Conservation (phyloP, 2,113 vertebrate genomes). For the Tragelaphus imberbis region DNA sequence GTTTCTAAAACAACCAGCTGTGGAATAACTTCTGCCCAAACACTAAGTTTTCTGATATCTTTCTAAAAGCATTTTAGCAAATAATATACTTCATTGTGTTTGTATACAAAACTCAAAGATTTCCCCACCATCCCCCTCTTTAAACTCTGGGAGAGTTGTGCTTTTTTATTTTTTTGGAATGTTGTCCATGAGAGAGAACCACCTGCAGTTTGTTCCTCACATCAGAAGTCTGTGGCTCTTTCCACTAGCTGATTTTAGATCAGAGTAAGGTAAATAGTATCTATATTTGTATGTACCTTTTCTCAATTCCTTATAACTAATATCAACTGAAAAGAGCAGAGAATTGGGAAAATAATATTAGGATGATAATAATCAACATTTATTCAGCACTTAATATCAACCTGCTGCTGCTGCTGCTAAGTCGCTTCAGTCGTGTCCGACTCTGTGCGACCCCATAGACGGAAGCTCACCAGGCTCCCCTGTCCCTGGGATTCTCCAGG, state of each 20-base stretch:
- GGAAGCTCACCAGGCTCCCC: too few relatives aligned
- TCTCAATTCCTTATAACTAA: not conserved
- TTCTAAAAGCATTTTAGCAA: conserved; percentile 44
- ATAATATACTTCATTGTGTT: conserved; percentile 22
- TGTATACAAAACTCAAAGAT: conserved; percentile 1
- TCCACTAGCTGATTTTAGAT: not conserved
- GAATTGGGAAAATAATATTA: not conserved
- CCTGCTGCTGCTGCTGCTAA: too few relatives aligned
- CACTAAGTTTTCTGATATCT: not conserved
- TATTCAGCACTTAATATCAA: not conserved
- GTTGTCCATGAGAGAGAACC: not conserved
- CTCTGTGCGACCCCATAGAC: too few relatives aligned
- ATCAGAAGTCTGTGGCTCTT: not conserved
- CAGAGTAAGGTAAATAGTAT: not conserved
- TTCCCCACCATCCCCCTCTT: not conserved
- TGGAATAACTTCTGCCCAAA: not conserved
- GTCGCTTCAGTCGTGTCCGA: too few relatives aligned
- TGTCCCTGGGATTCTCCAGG: too few relatives aligned
- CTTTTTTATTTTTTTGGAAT: not conserved
- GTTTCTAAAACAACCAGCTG: not conserved
- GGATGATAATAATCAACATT: not conserved
- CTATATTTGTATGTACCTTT: not conserved
- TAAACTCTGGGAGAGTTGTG: not conserved
- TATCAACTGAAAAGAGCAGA: not conserved
- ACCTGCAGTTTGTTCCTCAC: not conserved